Base-by-base conservation (phyloP, 2,888 invertebrate species). In the Panorpa germanica region DNA sequence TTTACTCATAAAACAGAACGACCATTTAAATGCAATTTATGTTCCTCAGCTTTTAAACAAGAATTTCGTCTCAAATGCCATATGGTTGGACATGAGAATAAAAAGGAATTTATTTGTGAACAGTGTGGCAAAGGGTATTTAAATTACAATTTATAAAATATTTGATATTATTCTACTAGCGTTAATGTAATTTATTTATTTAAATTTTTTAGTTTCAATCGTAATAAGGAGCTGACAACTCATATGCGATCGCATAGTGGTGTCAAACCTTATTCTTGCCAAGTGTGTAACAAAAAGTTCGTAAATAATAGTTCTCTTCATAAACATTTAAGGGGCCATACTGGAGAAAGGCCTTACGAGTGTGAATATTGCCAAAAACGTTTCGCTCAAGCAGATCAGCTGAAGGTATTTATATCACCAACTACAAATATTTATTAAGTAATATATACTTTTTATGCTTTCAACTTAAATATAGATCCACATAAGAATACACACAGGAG, bases 1-100 rank as follows among this genome's bases (percentile, higher is more conserved):
- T n/a, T n/a, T n/a, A n/a, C n/a, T 16, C 27, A 27, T 17, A 14
- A 12, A n/a, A 27, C 27, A 6, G 27, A 27, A 10, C 4, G 27
- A 9, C 12, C 12, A 11, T 27, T 27, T 15, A 8, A 7, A 10
- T 27, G 27, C n/a, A 18, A 27, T 6, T n/a, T 9, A 6, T 27
- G 27, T 12, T 11, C 6, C 6, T 17, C 16, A 10, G 7, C 11
- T 5, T 27, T 27, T 10, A 27, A 27, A 10, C 4, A 16, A 12
- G 18, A 16, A 12, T 18, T 16, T 5, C 14, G 11, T n/a, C n/a
- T 27, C 4, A 12, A 15, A 4, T 17, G 11, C 11, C 27, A 27
- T 10, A 7, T 9, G 9, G 15, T 16, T 4, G n/a, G 27, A 7
- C 27, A 27, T 15, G 27, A 15, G 17, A 27, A 16, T 4, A 27